Percentiles rank a stretch among this genome's conserved stretches.
Evolutionary conservation across 1,140 invertebrate genomes (phyloP).

Genomic region (Phenacoccus solenopsis): DNA sequence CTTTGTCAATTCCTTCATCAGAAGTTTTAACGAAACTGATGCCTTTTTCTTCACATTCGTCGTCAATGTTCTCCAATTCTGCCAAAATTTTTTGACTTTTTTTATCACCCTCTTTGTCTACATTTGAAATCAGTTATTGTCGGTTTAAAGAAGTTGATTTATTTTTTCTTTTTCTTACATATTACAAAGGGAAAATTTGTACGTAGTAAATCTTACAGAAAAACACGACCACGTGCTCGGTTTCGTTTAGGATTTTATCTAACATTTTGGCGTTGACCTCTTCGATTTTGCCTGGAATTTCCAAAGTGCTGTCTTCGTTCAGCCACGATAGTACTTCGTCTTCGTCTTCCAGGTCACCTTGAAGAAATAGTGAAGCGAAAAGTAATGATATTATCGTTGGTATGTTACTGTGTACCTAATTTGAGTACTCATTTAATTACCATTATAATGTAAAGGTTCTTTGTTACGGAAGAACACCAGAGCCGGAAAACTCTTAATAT

Average conservation of each 20-base stretch:
- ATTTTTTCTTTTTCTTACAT: no score
- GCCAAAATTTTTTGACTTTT: conserved; percentile 77
- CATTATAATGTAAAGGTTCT: conserved; percentile 62
- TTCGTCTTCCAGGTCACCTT: conserved; percentile 76
- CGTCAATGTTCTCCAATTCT: conserved; percentile 87
- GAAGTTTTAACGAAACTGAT: conserved; percentile 90
- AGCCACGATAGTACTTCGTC: conserved; percentile 82
- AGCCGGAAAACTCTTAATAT: conserved; percentile 69
- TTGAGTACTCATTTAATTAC: conserved; percentile 27
- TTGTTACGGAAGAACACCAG: conserved; percentile 85
- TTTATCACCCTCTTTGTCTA: conserved; percentile 79
- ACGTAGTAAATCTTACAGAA: conserved; percentile 59
- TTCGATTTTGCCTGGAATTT: conserved; percentile 85
- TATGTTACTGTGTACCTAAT: not conserved
- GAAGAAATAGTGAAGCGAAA: conserved; percentile 23
- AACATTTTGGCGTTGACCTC: conserved; percentile 85
- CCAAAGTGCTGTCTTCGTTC: conserved; percentile 79
- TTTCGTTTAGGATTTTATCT: conserved; percentile 76
- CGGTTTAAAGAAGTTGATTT: not conserved
- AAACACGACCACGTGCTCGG: conserved; percentile 79
- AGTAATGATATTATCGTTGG: not conserved
- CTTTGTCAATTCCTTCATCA: conserved; percentile 72
- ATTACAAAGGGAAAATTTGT: not conserved
- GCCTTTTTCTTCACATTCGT: conserved; percentile 82
- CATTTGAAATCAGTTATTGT: conserved; percentile 20